Percentiles rank a stretch among this genome's conserved stretches.
Conservation (phyloP, 2,797 vertebrate species). For the Stomatorhinus walkeri region DNA sequence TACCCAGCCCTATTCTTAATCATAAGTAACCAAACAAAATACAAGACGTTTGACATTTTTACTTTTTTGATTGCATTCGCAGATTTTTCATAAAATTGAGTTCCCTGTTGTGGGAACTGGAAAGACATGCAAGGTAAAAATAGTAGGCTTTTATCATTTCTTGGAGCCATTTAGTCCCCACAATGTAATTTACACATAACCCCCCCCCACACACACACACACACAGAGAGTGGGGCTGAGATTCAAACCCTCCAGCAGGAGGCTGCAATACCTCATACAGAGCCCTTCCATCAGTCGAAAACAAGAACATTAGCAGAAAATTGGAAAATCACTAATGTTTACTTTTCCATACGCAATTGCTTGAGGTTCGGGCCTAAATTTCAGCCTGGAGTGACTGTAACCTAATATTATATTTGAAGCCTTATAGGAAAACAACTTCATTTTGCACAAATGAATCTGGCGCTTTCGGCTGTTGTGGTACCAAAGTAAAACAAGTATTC, state of each 20-base stretch:
- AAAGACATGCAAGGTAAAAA: not conserved
- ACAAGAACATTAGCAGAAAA: not conserved
- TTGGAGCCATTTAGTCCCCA: not conserved
- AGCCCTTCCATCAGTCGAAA: not conserved
- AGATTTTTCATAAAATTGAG: not conserved
- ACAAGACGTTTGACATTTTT: not conserved
- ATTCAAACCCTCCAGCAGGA: not conserved
- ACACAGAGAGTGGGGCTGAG: not conserved
- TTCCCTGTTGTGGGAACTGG: not conserved
- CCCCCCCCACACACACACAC: not conserved
- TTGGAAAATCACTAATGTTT: not conserved
- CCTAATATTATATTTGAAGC: not conserved
- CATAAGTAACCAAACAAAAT: not conserved
- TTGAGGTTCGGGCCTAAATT: not conserved
- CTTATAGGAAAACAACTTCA: not conserved
- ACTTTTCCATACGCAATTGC: not conserved
- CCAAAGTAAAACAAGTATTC: constrained; percentile 6
- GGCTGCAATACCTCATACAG: not conserved
- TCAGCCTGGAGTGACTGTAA: not conserved
- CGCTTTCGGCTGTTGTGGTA: not conserved
- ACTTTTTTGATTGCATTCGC: not conserved
- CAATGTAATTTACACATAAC: not conserved
- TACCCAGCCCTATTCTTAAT: not conserved
- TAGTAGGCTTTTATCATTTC: not conserved
- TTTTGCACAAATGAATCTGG: not conserved